phyloP scores from a whole-genome alignment of 2,797 vertebrate species.

The Setipinna tenuifilis region DNA sequence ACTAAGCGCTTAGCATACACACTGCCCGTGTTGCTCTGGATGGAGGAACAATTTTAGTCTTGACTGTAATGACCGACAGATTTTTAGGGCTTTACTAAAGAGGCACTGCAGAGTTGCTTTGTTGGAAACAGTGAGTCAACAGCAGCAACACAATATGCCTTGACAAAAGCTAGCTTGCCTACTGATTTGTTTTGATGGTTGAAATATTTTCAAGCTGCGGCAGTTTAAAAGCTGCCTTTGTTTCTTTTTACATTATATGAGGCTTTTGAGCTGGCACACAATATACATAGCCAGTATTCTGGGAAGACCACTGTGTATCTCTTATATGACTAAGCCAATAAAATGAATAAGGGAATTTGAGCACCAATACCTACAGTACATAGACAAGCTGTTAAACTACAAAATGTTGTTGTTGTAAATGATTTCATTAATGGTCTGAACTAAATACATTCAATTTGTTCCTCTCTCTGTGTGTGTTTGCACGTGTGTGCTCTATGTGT shows the following conservation, averaged over 20 bases:
- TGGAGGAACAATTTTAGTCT: background rate
- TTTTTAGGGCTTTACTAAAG: background rate
- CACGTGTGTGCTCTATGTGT: background rate
- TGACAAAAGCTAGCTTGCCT: background rate
- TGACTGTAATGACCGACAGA: background rate
- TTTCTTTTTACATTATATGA: background rate
- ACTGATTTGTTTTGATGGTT: background rate
- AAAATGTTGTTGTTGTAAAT: background rate
- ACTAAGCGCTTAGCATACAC: background rate
- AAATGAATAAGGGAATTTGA: background rate
- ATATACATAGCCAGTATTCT: background rate
- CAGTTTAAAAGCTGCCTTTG: background rate
- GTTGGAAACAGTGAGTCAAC: no score
- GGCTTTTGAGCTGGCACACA: background rate
- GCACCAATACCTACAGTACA: no score
- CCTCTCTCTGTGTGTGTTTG: background rate
- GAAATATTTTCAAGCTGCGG: background rate
- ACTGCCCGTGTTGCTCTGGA: background rate
- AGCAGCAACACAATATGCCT: background rate
- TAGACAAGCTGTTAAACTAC: no score
- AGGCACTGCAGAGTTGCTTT: background rate
- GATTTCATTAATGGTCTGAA: background rate
- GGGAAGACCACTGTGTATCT: background rate
- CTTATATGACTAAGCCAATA: background rate
- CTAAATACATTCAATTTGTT: background rate